Conservation (phyloP, 2,113 vertebrate species). For the Apus apus region DNA sequence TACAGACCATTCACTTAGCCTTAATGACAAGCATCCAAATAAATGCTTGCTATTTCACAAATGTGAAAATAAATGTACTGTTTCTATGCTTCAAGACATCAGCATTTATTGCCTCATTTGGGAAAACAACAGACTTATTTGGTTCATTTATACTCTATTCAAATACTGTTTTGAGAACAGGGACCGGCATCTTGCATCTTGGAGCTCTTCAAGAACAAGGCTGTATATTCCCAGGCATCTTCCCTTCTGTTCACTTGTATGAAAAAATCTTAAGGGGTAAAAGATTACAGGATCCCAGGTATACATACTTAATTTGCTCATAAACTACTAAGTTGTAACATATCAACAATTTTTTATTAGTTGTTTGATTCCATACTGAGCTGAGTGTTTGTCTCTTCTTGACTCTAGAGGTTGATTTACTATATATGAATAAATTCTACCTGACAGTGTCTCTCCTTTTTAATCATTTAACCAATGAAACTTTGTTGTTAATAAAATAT, state of each 20-base stretch:
- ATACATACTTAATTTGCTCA: not conserved
- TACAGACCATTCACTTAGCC: conserved; percentile 54
- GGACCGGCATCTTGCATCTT: not conserved
- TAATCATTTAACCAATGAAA: conserved; percentile 57
- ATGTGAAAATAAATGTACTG: conserved; percentile 59
- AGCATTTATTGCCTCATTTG: conserved; percentile 45
- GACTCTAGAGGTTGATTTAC: conserved; percentile 56
- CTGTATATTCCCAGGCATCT: not conserved
- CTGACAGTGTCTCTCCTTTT: conserved; percentile 50
- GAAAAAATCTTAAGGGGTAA: not conserved
- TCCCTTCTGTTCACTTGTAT: not conserved
- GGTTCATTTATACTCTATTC: conserved; percentile 31
- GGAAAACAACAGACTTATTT: conserved; percentile 10
- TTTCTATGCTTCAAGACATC: conserved; percentile 34
- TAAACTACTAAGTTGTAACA: not conserved
- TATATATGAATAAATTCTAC: conserved; percentile 63
- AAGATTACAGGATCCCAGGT: not conserved
- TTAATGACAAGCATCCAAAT: conserved; percentile 33
- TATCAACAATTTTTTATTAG: not conserved
- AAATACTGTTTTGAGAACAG: conserved; percentile 12
- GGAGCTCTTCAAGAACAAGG: not conserved
- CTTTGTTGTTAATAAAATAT: conserved; percentile 37
- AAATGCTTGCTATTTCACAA: conserved; percentile 31
- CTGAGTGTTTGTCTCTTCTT: conserved; percentile 27
- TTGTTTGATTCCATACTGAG: not conserved